Evolutionary conservation across 2,888 invertebrate genomes (phyloP).

Genomic region (Phania funesta): DNA sequence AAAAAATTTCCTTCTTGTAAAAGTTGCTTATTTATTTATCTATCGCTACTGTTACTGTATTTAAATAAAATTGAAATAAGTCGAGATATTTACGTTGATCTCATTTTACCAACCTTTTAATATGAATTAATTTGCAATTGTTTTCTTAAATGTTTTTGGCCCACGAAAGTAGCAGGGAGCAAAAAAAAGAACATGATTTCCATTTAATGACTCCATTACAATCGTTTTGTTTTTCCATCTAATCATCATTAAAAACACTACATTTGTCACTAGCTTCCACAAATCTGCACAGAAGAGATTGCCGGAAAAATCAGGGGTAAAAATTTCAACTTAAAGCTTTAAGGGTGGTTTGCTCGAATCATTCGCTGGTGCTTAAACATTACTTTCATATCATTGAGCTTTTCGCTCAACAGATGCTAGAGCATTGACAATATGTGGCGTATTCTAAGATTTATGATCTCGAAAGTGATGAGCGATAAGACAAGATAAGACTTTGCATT

Average conservation of each 20-base stretch:
- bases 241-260: constrained; percentile 40
- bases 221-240: constrained; percentile 10
- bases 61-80: too few species aligned
- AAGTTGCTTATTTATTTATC: too few species aligned
- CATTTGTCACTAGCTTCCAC: neutral
- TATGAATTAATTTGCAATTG: constrained; percentile 35
- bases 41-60: too few species aligned
- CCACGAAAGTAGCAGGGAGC: too few species aligned
- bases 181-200: neutral
- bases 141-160: neutral
- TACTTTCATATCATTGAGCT: constrained; percentile 6
- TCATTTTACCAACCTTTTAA: constrained; percentile 2
- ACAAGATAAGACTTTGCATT: constrained; percentile 34
- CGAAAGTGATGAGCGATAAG: constrained; percentile 54
- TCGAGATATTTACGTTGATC: neutral
- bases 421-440: constrained; percentile 20
- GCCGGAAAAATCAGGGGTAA: constrained; percentile 37
- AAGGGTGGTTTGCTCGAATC: constrained; percentile 49
- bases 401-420: constrained; percentile 56
- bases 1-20: too few species aligned
- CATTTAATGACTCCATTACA: constrained; percentile 47
- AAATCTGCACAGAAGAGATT: neutral
- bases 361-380: neutral
- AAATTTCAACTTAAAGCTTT: constrained; percentile 24
- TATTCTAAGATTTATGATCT: constrained; percentile 48